Percentiles rank a stretch among this genome's conserved stretches.
phyloP scores from a whole-genome alignment of 2,113 vertebrate species.

The Anarhynchus alexandrinus region DNA sequence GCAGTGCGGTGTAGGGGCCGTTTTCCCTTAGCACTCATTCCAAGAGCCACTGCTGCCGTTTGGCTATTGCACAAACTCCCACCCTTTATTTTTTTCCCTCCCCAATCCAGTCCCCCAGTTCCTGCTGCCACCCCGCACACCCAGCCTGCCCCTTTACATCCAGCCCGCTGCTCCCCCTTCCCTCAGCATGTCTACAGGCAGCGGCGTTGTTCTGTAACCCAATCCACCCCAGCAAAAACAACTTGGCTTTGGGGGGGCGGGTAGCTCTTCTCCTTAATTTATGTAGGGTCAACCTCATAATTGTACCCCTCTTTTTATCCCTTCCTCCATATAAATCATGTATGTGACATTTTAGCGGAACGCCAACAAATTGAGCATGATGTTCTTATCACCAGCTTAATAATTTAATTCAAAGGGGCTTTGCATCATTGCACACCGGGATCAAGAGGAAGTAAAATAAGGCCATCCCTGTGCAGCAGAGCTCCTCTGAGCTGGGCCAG shows the following conservation, averaged over 20 bases:
- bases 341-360: neutral
- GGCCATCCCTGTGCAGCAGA: neutral
- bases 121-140: neutral
- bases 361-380: neutral
- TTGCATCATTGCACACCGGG: neutral
- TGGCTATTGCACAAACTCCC: neutral
- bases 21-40: neutral
- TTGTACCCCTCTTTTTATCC: neutral
- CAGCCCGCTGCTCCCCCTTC: neutral
- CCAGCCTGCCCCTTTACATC: neutral
- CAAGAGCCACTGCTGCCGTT: neutral
- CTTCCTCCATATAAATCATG: conserved; percentile 32
- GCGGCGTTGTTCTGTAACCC: neutral
- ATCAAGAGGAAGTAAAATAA: neutral
- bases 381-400: conserved; percentile 7
- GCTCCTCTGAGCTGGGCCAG: neutral
- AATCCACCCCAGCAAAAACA: neutral
- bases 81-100: neutral
- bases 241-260: neutral
- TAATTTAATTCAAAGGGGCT: neutral
- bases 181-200: neutral
- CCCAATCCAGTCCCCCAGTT: neutral
- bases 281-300: conserved; percentile 5
- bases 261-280: neutral
- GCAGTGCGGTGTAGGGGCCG: neutral